Percentiles rank a stretch among this genome's conserved stretches.
Evolutionary conservation across 92 coral and sea anemone genomes (phyloP).

Genomic region (Siderastrea siderea): DNA sequence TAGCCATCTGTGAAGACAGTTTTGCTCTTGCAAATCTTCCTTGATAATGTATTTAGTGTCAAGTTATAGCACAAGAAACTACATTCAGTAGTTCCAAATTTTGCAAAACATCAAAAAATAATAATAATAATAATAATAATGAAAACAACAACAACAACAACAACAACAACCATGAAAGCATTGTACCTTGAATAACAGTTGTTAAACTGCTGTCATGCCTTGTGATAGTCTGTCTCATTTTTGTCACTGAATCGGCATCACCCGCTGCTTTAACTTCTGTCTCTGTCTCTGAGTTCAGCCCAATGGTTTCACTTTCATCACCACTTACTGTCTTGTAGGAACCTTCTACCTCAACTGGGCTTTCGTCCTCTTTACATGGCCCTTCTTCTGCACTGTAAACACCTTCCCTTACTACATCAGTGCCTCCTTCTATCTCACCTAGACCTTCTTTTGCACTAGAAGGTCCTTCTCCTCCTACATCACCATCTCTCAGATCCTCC

Average conservation of each 20-base stretch:
- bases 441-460: neutral
- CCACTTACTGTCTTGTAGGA: neutral
- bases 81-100: too few species aligned
- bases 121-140: neutral
- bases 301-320: neutral
- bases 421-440: neutral
- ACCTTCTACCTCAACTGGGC: neutral
- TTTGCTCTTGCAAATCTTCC: too few species aligned
- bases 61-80: too few species aligned
- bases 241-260: neutral
- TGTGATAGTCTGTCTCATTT: neutral
- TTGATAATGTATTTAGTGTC: too few species aligned
- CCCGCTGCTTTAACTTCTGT: neutral
- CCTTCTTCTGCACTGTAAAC: neutral
- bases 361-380: neutral
- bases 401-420: neutral
- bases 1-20: too few species aligned
- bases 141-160: neutral
- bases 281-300: neutral
- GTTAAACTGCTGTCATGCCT: slow-evolving; percentile 9
- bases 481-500: too few species aligned
- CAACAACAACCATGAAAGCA: neutral
- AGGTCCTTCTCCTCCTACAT: too few species aligned
- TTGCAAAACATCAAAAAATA: too few species aligned
- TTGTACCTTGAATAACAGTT: slow-evolving; percentile 23